Conservation (phyloP, 2,888 invertebrate genomes). For the Phlogophora meticulosa region DNA sequence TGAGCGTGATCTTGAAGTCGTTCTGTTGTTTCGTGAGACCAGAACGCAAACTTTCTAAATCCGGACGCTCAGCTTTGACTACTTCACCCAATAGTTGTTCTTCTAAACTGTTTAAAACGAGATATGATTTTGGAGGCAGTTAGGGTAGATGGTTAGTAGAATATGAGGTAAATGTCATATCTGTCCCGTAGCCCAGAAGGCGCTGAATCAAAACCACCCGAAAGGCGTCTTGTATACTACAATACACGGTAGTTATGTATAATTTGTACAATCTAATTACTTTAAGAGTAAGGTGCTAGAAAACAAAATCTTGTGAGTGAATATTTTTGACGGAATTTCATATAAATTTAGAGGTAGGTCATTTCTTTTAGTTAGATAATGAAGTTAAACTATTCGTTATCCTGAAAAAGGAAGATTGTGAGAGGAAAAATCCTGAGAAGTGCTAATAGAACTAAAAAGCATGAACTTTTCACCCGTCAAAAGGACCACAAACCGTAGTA, state of each 20-base stretch:
- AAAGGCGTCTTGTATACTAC: background rate
- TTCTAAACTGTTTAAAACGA: constrained; percentile 91
- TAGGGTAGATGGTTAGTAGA: background rate
- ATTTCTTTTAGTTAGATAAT: background rate
- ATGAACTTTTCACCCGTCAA: too few relatives aligned
- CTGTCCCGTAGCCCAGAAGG: background rate
- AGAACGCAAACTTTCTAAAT: constrained; percentile 95
- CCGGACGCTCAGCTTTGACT: constrained; percentile 97
- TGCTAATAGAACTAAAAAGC: too few relatives aligned
- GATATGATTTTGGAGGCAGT: background rate
- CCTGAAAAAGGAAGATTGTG: too few relatives aligned
- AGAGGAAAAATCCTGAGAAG: background rate
- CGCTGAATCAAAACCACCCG: background rate
- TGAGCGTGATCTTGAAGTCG: constrained; percentile 97
- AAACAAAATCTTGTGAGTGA: too few relatives aligned
- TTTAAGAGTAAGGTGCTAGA: too few relatives aligned
- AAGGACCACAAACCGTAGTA: too few relatives aligned
- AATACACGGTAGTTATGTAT: background rate
- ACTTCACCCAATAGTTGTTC: constrained; percentile 98
- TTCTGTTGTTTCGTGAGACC: constrained; percentile 98
- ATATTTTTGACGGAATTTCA: background rate
- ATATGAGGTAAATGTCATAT: background rate
- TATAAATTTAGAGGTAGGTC: too few relatives aligned
- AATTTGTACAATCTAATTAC: background rate
- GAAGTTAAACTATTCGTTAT: background rate